A percentile compares a stretch with the other conserved stretches of the same genome.
Evolutionary conservation across 2,888 invertebrate species (phyloP).

Genomic region (Euplexia lucipara): DNA sequence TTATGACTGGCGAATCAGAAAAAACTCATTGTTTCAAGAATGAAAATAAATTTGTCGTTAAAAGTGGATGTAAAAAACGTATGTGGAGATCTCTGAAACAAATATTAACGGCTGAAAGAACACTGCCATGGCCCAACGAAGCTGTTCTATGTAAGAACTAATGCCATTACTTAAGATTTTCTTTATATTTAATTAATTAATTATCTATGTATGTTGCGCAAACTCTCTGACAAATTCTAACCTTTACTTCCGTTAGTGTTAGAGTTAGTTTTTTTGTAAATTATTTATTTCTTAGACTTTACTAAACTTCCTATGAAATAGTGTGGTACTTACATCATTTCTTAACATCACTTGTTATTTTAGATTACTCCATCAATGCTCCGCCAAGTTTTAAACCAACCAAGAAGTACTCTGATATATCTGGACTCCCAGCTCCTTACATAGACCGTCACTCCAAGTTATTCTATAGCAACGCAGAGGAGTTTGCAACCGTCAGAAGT

Average conservation of each 20-base stretch:
- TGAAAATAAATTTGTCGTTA: constrained; percentile 89
- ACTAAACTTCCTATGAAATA: too few relatives aligned
- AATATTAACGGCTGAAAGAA: constrained; percentile 95
- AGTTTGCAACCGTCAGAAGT: constrained; percentile 96
- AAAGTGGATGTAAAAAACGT: constrained; percentile 93
- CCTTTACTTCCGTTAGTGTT: too few relatives aligned
- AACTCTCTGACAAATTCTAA: too few relatives aligned
- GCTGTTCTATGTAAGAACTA: constrained; percentile 93
- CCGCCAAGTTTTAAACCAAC: constrained; percentile 97
- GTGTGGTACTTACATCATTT: too few relatives aligned
- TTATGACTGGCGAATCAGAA: constrained; percentile 80
- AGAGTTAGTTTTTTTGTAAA: too few relatives aligned
- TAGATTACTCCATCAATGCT: constrained; percentile 97
- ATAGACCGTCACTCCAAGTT: constrained; percentile 98
- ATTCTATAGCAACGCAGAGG: constrained; percentile 96
- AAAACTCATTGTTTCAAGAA: constrained; percentile 84
- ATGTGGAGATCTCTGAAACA: constrained; percentile 97
- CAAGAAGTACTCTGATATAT: constrained; percentile 98
- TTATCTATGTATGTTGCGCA: too few relatives aligned
- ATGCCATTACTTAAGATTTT: neutral
- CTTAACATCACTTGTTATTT: constrained; percentile 54
- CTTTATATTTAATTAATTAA: too few relatives aligned
- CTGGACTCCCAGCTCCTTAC: constrained; percentile 96
- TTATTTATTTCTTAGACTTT: too few relatives aligned
- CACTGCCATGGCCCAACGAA: constrained; percentile 94